Evolutionary conservation across 2,797 vertebrate genomes (phyloP), one percentile per base, ranked within the genome.

Genomic region (Simalia tracyae): DNA sequence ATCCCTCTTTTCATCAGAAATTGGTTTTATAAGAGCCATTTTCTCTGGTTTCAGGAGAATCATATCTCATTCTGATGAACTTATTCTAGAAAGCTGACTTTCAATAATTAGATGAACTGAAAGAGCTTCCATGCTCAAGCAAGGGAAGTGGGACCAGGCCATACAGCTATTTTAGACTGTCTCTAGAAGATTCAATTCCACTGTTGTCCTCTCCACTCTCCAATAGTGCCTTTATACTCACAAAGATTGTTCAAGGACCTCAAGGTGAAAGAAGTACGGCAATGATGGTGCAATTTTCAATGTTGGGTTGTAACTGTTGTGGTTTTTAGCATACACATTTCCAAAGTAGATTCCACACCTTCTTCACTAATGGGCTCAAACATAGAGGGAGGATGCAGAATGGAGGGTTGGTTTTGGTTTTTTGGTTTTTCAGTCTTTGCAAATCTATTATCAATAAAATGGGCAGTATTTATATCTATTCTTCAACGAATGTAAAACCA

Each of bases 21-120:
- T 84, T 81, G 28, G 8, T 94, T 96, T 95, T 86, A 90, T 93
- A 89, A 84, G 59, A 89, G 28, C 31, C 61, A 93, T 4, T 50
- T 17, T 64, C 81, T 2, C 46, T 91, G 59, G 50, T 94, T 90
- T 46, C 92, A 81, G 72, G 15, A 50, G 6, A 36, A 15, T n/a
- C 61, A 59, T 84, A 57, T 42, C 31, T 90, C 68, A 90, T 87
- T 90, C 31, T 88, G 89, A 84, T 46, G 19, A 88, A 64, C 26
- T 87, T 90, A 84, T 64, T 57, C 24, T 28, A 46, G 86, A 54
- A 66, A 84, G n/a, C 10, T 57, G 31, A 90, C 90, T 84, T 81
- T 90, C 59, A 90, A 1, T 84, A 85, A 42, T 72, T 59, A 72
- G 56, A 42, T 42, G 22, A 76, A n/a, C 42, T 54, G 10, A 89